These are phyloP conservation scores for Saturnia pavonia DNA, from an alignment of 2,888 invertebrate genomes.

Conservation along the genomic window DNA sequence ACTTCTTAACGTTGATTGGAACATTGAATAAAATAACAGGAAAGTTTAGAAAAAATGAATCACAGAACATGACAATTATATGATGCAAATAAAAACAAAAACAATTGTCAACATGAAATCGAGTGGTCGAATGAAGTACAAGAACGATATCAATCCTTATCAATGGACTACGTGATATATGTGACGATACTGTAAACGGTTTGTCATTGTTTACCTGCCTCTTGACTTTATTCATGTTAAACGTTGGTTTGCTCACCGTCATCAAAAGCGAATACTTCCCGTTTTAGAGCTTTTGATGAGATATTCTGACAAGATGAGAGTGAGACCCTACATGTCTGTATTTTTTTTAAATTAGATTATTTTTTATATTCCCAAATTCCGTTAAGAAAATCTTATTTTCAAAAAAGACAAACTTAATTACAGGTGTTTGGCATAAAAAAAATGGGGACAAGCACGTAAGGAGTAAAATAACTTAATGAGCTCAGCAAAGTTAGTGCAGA, in stretches of 20 bases:
- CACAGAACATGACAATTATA: background rate
- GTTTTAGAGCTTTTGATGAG: background rate
- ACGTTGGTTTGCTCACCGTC: background rate
- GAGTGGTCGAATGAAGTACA: background rate
- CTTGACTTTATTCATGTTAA: conserved; percentile 1
- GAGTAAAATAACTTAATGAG: too few relatives aligned
- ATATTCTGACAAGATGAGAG: background rate
- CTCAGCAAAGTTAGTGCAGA: background rate
- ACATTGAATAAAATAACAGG: background rate
- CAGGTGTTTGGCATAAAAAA: too few relatives aligned
- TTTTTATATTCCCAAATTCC: too few relatives aligned
- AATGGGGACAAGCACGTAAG: too few relatives aligned
- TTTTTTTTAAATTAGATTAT: too few relatives aligned
- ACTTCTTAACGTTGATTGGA: background rate
- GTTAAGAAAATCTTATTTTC: too few relatives aligned
- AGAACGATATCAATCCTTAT: conserved; percentile 11
- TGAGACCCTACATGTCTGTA: too few relatives aligned
- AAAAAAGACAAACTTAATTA: too few relatives aligned
- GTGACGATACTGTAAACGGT: background rate
- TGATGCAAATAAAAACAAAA: background rate
- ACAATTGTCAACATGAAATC: background rate
- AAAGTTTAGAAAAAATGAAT: background rate
- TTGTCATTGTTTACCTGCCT: conserved; percentile 17
- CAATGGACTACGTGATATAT: conserved; percentile 12
- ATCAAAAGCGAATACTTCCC: background rate